Percentiles rank a stretch among this genome's conserved stretches.
Evolutionary conservation across 2,797 vertebrate species (phyloP).

Genomic region (Distichodus sexfasciatus): DNA sequence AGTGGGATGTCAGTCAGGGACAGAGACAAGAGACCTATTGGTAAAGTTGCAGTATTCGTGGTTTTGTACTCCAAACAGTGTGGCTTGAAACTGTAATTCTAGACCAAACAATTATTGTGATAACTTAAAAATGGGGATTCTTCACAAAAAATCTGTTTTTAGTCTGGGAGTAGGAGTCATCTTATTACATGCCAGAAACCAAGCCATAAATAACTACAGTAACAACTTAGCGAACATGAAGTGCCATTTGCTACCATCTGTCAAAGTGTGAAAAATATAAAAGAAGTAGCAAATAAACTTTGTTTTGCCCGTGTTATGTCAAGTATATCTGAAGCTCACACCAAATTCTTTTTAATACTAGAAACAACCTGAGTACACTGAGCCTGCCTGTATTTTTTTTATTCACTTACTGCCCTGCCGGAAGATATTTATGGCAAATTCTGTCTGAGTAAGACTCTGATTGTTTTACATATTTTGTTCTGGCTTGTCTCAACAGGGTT

Average conservation of each 20-base stretch:
- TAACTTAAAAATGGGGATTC: too few relatives aligned
- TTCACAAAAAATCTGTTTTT: neutral
- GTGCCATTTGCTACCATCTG: neutral
- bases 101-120: neutral
- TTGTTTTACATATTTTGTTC: constrained; percentile 1
- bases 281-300: too few relatives aligned
- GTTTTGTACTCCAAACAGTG: neutral
- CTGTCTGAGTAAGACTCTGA: constrained; percentile 4
- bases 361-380: constrained; percentile 6
- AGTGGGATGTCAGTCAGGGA: neutral
- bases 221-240: neutral
- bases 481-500: neutral
- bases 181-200: neutral
- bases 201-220: neutral
- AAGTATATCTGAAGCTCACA: neutral
- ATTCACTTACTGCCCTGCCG: neutral
- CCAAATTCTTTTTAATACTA: constrained; percentile 7
- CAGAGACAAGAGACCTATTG: neutral
- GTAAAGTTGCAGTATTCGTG: neutral
- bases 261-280: neutral
- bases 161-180: too few relatives aligned
- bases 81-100: neutral
- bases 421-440: constrained; percentile 4
- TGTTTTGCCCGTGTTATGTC: too few relatives aligned
- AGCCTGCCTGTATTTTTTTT: constrained; percentile 3